A percentile compares a stretch with the other conserved stretches of the same genome.
These are phyloP conservation scores for Hyposoter didymator DNA, from an alignment of 2,888 invertebrate species.

Conservation along the genomic window DNA sequence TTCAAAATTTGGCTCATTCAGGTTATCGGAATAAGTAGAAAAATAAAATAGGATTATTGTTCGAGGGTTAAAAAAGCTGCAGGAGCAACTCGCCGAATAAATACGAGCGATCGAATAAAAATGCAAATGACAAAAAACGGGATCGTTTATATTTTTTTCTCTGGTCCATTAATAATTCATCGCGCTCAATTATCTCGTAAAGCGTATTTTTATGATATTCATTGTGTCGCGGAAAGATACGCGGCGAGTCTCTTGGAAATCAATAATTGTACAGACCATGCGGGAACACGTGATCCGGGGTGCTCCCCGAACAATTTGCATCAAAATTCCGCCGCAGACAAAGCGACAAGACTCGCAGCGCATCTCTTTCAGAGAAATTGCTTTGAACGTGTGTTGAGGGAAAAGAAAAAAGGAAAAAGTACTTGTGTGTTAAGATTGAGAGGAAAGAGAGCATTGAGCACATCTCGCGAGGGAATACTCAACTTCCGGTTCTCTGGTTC, in stretches of 20 bases:
- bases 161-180: neutral
- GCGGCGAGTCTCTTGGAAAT: neutral
- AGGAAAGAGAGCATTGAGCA: neutral
- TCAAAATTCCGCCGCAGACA: neutral
- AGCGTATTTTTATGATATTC: neutral
- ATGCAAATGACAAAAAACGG: neutral
- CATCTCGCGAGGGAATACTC: conserved; percentile 14
- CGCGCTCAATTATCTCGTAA: neutral
- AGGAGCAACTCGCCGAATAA: neutral
- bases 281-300: neutral
- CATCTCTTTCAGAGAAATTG: conserved; percentile 41
- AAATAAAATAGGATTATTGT: too few species aligned
- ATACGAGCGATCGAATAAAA: neutral
- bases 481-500: conserved; percentile 14
- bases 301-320: neutral
- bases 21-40: too few species aligned
- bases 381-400: conserved; percentile 21
- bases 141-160: neutral
- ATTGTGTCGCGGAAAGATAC: neutral
- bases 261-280: neutral
- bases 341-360: neutral
- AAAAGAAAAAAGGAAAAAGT: conserved; percentile 8
- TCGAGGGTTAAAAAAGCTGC: neutral
- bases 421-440: neutral
- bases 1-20: too few species aligned